These are phyloP conservation scores for Ceratina calcarata DNA, from an alignment of 1,140 invertebrate genomes.

Conservation along the genomic window DNA sequence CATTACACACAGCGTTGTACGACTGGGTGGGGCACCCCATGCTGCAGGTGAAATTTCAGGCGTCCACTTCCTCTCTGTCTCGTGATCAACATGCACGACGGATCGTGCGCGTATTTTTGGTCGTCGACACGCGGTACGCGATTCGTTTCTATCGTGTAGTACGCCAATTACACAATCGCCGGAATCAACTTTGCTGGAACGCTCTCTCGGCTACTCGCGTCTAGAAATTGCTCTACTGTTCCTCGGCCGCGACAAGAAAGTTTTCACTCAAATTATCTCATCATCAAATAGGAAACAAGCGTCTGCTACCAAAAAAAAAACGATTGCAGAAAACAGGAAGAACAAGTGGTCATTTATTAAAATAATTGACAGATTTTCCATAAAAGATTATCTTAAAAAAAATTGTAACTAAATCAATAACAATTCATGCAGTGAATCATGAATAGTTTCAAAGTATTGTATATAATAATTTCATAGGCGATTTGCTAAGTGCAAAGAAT, in stretches of 20 bases:
- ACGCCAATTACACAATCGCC: conserved; percentile 2
- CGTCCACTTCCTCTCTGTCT: neutral
- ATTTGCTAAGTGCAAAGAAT: no score
- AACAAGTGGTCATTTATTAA: no score
- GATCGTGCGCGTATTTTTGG: neutral
- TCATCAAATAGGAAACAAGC: neutral
- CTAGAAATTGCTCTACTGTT: neutral
- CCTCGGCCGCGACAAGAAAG: neutral
- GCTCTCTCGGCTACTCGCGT: neutral
- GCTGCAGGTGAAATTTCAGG: conserved; percentile 43
- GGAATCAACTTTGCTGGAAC: neutral
- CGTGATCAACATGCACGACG: conserved; percentile 22
- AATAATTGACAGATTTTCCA: no score
- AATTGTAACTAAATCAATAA: no score
- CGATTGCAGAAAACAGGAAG: neutral
- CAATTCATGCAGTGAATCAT: no score
- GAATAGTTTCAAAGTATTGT: no score
- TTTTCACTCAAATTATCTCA: no score
- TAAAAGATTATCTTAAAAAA: no score
- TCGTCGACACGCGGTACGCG: neutral
- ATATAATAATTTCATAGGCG: no score
- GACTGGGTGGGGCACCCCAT: conserved; percentile 27
- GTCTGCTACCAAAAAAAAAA: no score
- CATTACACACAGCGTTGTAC: conserved; percentile 49
- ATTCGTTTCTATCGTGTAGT: neutral